A percentile compares a stretch with the other conserved stretches of the same genome.
Conservation (phyloP, 2,797 vertebrate genomes). For the Manis javanica region DNA sequence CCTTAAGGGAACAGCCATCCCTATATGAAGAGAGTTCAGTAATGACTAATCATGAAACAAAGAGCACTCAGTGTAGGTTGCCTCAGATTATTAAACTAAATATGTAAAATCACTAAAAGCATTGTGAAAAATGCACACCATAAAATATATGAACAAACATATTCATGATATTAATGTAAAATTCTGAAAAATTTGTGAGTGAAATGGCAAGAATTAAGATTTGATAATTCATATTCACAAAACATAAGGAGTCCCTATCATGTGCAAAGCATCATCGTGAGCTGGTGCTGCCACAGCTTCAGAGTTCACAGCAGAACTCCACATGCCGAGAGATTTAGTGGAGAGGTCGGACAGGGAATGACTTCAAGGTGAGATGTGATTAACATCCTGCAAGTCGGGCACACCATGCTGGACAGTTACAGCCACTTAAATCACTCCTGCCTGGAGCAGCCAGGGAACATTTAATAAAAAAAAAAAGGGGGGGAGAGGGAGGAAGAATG, state of each 20-base stretch:
- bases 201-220: not conserved
- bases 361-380: conserved; percentile 59
- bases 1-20: not conserved
- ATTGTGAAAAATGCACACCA: not conserved
- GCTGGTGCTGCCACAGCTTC: not conserved
- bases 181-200: not conserved
- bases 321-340: conserved; percentile 6
- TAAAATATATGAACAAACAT: not conserved
- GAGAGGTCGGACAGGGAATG: not conserved
- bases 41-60: not conserved
- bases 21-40: not conserved
- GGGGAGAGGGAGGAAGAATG: not conserved
- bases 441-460: not conserved
- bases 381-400: not conserved
- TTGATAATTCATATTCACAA: not conserved
- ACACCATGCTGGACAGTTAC: not conserved
- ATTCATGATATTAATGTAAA: not conserved
- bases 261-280: not conserved
- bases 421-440: conserved; percentile 31
- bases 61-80: not conserved
- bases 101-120: not conserved
- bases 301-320: not conserved
- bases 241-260: accelerated
- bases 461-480: not conserved
- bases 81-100: not conserved